These are phyloP conservation scores for Xylota sylvarum DNA, from an alignment of 2,888 invertebrate genomes.

Conservation along the genomic window DNA sequence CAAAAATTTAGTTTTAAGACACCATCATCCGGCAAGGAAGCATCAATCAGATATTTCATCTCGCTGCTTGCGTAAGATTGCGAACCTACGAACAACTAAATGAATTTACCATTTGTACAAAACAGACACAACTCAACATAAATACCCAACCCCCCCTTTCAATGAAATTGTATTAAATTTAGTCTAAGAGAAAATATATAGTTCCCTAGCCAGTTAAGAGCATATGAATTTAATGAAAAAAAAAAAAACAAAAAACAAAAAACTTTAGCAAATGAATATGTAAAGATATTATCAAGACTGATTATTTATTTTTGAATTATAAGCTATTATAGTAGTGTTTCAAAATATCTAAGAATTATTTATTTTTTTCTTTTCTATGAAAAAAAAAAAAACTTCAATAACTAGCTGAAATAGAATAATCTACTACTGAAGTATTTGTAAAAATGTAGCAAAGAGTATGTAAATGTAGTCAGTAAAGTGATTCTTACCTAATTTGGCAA, in stretches of 20 bases:
- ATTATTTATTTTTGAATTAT: constrained; percentile 75
- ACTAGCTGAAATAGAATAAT: constrained; percentile 31
- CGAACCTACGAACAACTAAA: constrained; percentile 58
- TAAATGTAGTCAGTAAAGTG: too few relatives aligned
- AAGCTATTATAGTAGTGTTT: constrained; percentile 66
- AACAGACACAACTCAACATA: neutral
- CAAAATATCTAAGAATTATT: constrained; percentile 43
- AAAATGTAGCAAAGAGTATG: constrained; percentile 23
- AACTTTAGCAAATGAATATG: constrained; percentile 43
- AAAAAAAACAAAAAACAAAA: neutral
- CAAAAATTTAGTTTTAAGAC: neutral
- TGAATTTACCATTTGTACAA: constrained; percentile 68
- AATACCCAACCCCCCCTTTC: constrained; percentile 2
- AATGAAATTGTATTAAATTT: constrained; percentile 35
- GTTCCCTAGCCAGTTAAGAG: constrained; percentile 51
- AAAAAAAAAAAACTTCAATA: constrained; percentile 25
- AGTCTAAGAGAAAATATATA: constrained; percentile 35
- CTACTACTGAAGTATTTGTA: neutral
- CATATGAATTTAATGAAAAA: constrained; percentile 40
- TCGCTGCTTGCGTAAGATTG: constrained; percentile 51
- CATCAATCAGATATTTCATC: constrained; percentile 8
- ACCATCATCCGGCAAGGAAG: neutral
- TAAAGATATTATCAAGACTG: constrained; percentile 75
- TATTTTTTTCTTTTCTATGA: neutral
- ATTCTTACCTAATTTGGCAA: too few relatives aligned